phyloP scores from a whole-genome alignment of 1,140 invertebrate genomes.

The Rhizoglyphus robini region DNA sequence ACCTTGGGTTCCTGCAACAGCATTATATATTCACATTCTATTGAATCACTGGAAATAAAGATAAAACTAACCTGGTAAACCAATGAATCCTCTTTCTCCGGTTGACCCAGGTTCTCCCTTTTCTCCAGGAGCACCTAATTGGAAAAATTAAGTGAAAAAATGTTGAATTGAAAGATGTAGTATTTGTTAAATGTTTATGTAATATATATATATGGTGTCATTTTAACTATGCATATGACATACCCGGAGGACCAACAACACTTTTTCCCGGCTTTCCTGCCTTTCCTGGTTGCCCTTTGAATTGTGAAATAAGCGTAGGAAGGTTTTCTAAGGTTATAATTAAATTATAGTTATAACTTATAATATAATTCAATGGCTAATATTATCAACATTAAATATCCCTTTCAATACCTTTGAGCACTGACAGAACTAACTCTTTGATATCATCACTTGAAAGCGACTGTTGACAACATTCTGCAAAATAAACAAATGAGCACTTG shows the following conservation, averaged over 20 bases:
- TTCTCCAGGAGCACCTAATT: conserved; percentile 9
- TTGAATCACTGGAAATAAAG: neutral
- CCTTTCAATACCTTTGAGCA: neutral
- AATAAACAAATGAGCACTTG: too few relatives aligned
- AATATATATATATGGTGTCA: too few relatives aligned
- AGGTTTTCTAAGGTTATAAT: neutral
- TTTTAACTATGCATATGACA: too few relatives aligned
- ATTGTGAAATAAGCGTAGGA: neutral
- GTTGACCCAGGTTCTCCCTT: conserved; percentile 5
- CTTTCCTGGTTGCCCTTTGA: conserved; percentile 1
- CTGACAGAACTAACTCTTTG: neutral
- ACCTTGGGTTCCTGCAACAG: conserved; percentile 1
- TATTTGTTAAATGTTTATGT: too few relatives aligned
- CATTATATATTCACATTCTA: neutral
- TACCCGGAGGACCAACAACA: conserved; percentile 2
- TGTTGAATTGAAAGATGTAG: too few relatives aligned
- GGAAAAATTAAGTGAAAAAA: too few relatives aligned
- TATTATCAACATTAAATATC: neutral
- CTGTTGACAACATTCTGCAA: neutral
- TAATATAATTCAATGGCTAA: neutral
- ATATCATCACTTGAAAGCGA: neutral
- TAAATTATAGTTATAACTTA: neutral
- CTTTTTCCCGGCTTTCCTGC: conserved; percentile 10
- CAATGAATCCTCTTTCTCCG: conserved; percentile 7
- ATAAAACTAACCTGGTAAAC: neutral